A percentile compares a stretch with the other conserved stretches of the same genome.
phyloP scores from a whole-genome alignment of 1,140 invertebrate genomes.

The Drosophila hydei region DNA sequence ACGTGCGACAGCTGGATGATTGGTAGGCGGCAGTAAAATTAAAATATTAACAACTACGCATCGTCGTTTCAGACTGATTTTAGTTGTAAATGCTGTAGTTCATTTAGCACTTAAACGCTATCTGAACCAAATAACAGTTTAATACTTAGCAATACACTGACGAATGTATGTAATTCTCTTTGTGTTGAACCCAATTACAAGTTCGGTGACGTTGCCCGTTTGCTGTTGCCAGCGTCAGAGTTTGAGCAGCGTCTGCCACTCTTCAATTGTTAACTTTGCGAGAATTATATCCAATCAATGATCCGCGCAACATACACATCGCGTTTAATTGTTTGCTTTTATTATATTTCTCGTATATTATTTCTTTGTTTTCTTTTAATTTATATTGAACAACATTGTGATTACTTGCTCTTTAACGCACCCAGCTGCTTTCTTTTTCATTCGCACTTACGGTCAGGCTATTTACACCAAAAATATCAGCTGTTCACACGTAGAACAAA shows the following conservation, averaged over 20 bases:
- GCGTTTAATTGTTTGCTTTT: slow-evolving; percentile 33
- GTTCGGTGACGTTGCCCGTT: slow-evolving; percentile 64
- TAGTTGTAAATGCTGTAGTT: background rate
- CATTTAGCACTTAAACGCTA: slow-evolving; percentile 30
- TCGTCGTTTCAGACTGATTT: background rate
- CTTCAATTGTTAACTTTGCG: slow-evolving; percentile 49
- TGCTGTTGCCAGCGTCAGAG: slow-evolving; percentile 26
- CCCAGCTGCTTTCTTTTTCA: slow-evolving; percentile 45
- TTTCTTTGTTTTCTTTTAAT: slow-evolving; percentile 50
- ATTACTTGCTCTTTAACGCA: slow-evolving; percentile 35
- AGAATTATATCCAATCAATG: slow-evolving; percentile 53
- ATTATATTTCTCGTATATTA: slow-evolving; percentile 27
- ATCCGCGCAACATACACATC: slow-evolving; percentile 24
- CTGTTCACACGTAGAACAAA: slow-evolving; percentile 36
- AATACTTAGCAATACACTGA: slow-evolving; percentile 48
- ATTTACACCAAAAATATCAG: slow-evolving; percentile 43
- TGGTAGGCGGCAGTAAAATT: slow-evolving; percentile 24
- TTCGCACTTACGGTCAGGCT: slow-evolving; percentile 40
- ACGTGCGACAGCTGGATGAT: slow-evolving; percentile 46
- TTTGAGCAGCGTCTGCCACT: slow-evolving; percentile 41
- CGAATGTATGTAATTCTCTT: slow-evolving; percentile 37
- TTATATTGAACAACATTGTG: slow-evolving; percentile 62
- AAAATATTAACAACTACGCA: background rate
- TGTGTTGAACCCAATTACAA: slow-evolving; percentile 60
- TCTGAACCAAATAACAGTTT: slow-evolving; percentile 19